Evolutionary conservation across 1,140 invertebrate species (phyloP).

Genomic region (Mizuhopecten yessoensis): DNA sequence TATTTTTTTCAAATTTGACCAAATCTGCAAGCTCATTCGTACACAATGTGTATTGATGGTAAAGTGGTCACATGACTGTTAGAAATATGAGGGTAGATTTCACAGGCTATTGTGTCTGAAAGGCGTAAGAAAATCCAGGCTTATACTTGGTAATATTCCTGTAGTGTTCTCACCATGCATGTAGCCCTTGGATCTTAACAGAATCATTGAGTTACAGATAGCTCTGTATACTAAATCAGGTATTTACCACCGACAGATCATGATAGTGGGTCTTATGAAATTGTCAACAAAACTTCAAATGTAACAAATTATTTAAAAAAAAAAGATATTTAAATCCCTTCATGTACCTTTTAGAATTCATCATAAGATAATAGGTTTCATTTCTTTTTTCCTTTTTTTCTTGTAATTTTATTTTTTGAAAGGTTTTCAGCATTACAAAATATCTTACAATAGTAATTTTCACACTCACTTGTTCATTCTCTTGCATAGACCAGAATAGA

Average conservation of each 20-base stretch:
- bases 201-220: background rate
- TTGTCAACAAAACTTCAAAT: no score
- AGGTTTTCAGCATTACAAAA: no score
- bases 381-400: no score
- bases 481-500: no score
- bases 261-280: no score
- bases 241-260: background rate
- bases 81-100: background rate
- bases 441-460: no score
- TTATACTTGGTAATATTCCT: background rate
- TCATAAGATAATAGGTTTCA: no score
- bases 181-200: background rate
- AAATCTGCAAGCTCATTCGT: constrained; percentile 54
- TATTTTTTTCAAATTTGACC: background rate
- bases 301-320: no score
- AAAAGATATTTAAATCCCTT: no score
- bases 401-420: no score
- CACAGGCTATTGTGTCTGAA: background rate
- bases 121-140: background rate
- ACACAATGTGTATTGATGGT: constrained; percentile 49
- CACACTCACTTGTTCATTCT: no score
- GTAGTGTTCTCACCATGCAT: background rate
- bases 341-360: no score
- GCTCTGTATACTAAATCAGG: background rate
- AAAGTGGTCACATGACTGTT: constrained; percentile 47